Conservation (phyloP, 2,888 invertebrate species). For the Tenthredo livida region DNA sequence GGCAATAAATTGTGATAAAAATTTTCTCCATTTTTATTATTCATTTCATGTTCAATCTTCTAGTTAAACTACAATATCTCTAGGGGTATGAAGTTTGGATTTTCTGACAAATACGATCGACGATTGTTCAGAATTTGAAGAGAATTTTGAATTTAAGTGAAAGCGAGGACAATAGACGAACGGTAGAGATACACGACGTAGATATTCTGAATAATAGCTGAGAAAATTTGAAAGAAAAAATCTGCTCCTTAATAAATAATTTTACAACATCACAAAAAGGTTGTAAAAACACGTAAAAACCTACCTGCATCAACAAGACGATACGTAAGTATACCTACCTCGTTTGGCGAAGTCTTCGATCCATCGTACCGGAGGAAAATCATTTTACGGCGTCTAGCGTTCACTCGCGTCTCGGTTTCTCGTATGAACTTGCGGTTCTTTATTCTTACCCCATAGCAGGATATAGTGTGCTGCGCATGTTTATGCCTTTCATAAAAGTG, state of each 20-base stretch:
- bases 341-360: slow-evolving; percentile 16
- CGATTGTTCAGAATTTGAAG: neutral
- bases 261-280: neutral
- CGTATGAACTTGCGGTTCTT: slow-evolving; percentile 44
- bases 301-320: neutral
- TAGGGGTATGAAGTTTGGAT: neutral
- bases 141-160: neutral
- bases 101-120: neutral
- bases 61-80: neutral
- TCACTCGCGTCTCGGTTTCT: slow-evolving; percentile 12
- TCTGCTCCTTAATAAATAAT: slow-evolving; percentile 16
- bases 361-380: slow-evolving; percentile 31
- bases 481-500: slow-evolving; percentile 52
- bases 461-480: slow-evolving; percentile 41
- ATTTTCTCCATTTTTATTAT: neutral
- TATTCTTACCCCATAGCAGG: slow-evolving; percentile 39
- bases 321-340: neutral
- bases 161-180: neutral
- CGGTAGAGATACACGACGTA: neutral
- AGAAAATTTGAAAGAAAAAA: neutral
- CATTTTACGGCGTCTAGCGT: slow-evolving; percentile 46
- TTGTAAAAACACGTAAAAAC: slow-evolving; percentile 8
- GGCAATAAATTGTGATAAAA: neutral
- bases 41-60: neutral
- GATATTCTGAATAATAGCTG: neutral